Conservation (phyloP, 2,797 vertebrate genomes). For the Rhabdomys pumilio region DNA sequence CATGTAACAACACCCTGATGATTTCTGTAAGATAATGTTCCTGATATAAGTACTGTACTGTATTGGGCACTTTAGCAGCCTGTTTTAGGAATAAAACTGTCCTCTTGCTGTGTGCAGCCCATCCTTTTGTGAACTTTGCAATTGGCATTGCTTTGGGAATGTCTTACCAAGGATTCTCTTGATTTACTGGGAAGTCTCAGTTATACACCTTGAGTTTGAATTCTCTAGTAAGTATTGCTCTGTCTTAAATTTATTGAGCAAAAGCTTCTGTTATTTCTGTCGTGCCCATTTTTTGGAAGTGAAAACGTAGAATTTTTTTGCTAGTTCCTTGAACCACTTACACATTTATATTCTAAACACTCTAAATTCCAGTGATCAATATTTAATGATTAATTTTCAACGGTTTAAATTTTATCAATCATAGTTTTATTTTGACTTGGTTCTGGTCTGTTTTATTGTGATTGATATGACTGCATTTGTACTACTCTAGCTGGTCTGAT, state of each 20-base stretch:
- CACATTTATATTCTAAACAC: not conserved
- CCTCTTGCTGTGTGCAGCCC: conserved; percentile 69
- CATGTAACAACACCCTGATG: conserved; percentile 74
- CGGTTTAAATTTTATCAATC: not conserved
- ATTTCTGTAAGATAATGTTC: conserved; percentile 81
- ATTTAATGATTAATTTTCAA: not conserved
- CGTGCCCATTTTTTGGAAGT: too few relatives aligned
- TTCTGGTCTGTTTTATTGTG: conserved; percentile 5
- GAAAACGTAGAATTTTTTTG: not conserved
- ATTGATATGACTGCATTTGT: not conserved
- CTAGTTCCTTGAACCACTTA: not conserved
- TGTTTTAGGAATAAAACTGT: conserved; percentile 81
- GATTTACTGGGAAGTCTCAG: not conserved
- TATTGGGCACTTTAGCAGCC: conserved; percentile 76
- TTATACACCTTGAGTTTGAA: conserved; percentile 29
- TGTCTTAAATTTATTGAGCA: conserved; percentile 64
- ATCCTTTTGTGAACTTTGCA: conserved; percentile 43
- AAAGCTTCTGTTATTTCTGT: conserved; percentile 53
- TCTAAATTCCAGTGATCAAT: not conserved
- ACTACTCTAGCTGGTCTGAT: not conserved
- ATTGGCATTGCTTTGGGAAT: conserved; percentile 64
- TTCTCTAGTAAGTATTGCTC: conserved; percentile 14
- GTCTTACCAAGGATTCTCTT: conserved; percentile 70
- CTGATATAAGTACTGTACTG: conserved; percentile 71
- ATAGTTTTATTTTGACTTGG: not conserved